Percentiles rank a stretch among this genome's conserved stretches.
These are phyloP conservation scores for Cyrtonyx montezumae DNA, from an alignment of 2,113 vertebrate genomes.

Conservation along the genomic window DNA sequence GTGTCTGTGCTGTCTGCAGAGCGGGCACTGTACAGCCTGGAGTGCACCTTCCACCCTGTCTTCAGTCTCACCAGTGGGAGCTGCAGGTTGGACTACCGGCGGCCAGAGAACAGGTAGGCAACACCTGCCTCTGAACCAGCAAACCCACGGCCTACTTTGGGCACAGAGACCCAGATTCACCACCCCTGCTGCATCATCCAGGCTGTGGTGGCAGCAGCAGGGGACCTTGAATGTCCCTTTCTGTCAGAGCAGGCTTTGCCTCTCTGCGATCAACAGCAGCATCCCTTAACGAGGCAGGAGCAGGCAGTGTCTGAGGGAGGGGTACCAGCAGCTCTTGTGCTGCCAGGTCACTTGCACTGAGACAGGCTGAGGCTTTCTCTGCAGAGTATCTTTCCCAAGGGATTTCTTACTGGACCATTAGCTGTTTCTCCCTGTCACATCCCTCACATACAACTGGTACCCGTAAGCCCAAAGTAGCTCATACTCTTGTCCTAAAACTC, in stretches of 20 bases:
- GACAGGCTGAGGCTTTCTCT: neutral
- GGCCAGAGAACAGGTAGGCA: slow-evolving; percentile 91
- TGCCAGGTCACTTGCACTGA: neutral
- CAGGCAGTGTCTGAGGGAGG: neutral
- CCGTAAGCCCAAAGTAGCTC: neutral
- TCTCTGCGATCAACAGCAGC: accelerated
- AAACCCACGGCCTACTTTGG: neutral
- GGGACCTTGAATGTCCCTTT: neutral
- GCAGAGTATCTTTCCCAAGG: neutral
- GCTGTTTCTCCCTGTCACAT: neutral
- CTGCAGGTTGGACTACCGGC: slow-evolving; percentile 91
- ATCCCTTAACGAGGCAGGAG: neutral
- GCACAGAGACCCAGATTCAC: neutral
- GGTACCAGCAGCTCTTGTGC: neutral
- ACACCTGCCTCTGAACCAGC: accelerated
- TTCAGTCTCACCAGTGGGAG: slow-evolving; percentile 93
- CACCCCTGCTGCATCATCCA: accelerated
- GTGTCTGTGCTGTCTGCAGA: slow-evolving; percentile 76
- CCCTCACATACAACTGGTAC: neutral
- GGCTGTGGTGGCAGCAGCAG: neutral
- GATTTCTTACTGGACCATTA: neutral
- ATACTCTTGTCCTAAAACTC: neutral
- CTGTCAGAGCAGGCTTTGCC: neutral
- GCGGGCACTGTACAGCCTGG: slow-evolving; percentile 92
- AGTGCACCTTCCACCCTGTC: slow-evolving; percentile 93